phyloP scores from a whole-genome alignment of 2,888 invertebrate genomes.

The Apotomis capreana region DNA sequence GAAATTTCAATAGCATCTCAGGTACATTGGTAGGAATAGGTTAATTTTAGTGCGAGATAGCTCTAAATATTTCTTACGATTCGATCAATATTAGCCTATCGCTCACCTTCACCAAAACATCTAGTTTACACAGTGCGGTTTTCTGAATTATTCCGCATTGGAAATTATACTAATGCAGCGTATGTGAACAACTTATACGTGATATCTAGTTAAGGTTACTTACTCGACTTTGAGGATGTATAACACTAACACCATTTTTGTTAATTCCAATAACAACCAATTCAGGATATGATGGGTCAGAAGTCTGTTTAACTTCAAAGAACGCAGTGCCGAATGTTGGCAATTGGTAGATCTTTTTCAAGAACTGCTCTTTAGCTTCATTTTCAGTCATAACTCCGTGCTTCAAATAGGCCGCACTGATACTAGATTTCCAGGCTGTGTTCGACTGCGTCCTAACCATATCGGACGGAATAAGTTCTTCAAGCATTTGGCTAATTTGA shows the following conservation, averaged over 20 bases:
- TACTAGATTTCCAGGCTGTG: slow-evolving; percentile 92
- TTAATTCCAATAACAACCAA: slow-evolving; percentile 95
- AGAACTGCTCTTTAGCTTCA: slow-evolving; percentile 92
- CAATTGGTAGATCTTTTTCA: slow-evolving; percentile 89
- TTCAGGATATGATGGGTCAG: slow-evolving; percentile 93
- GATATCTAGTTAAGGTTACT: slow-evolving; percentile 47
- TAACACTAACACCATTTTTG: slow-evolving; percentile 93
- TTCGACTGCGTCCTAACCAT: slow-evolving; percentile 87
- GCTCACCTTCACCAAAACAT: too few relatives aligned
- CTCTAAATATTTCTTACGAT: too few relatives aligned
- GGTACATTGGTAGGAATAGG: too few relatives aligned
- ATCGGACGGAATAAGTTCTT: slow-evolving; percentile 89
- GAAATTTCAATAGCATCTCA: too few relatives aligned
- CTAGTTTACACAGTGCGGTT: too few relatives aligned
- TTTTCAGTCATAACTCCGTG: slow-evolving; percentile 84
- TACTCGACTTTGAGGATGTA: slow-evolving; percentile 94
- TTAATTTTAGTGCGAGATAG: too few relatives aligned
- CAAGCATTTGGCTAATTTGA: slow-evolving; percentile 75
- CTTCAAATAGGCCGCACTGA: slow-evolving; percentile 85
- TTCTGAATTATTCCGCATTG: too few relatives aligned
- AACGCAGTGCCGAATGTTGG: slow-evolving; percentile 98
- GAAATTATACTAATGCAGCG: too few relatives aligned
- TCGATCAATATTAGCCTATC: too few relatives aligned
- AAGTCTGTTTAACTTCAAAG: slow-evolving; percentile 96
- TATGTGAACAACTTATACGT: too few relatives aligned